Percentiles rank a stretch among this genome's conserved stretches.
These are phyloP conservation scores for Diadema setosum DNA, from an alignment of 35 echinoderm and acorn worm genomes.

Conservation along the genomic window DNA sequence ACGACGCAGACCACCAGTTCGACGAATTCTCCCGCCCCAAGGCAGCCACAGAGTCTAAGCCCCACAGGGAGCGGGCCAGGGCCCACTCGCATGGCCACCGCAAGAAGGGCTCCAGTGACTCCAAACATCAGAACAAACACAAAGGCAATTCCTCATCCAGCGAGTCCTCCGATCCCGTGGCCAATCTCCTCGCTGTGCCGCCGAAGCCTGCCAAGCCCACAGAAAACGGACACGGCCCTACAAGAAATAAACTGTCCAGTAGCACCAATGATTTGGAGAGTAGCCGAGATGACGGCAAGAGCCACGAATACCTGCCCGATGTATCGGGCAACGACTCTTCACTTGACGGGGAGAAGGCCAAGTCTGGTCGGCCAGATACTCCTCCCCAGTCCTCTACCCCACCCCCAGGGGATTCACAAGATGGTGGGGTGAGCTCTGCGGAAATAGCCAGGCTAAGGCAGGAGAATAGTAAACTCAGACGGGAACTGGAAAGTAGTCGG, in stretches of 20 bases:
- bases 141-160: not conserved
- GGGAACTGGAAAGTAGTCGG: constrained; percentile 58
- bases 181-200: not conserved
- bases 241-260: constrained; percentile 3
- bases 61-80: constrained; percentile 76
- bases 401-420: constrained; percentile 13
- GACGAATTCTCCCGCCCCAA: constrained; percentile 59
- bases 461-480: constrained; percentile 55
- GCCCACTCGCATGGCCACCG: constrained; percentile 89
- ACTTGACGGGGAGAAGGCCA: not conserved
- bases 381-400: not conserved
- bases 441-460: constrained; percentile 55
- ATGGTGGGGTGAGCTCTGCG: not conserved
- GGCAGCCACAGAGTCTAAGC: constrained; percentile 46
- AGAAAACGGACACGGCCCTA: not conserved
- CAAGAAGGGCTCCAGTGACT: constrained; percentile 58
- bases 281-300: not conserved
- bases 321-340: not conserved
- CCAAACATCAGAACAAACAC: constrained; percentile 44
- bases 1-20: constrained; percentile 39
- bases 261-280: not conserved
- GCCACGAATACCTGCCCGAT: constrained; percentile 36
- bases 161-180: not conserved
- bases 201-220: not conserved
- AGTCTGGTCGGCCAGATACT: not conserved